Evolutionary conservation across 2,797 vertebrate species (phyloP), one percentile per base, ranked within the genome.

Genomic region (Allobates femoralis): DNA sequence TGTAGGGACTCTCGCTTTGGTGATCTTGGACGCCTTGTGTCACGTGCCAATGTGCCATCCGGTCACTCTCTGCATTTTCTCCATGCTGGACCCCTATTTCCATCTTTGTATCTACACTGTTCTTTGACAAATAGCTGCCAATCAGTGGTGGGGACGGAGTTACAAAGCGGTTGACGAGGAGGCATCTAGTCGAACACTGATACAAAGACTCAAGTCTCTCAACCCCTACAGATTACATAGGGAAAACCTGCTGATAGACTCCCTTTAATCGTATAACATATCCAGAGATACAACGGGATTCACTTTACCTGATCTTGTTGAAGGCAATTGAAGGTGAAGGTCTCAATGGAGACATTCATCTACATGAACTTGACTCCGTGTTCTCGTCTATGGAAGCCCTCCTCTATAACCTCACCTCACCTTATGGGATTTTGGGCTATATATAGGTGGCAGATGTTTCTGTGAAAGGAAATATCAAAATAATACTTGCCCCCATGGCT

Each of bases 351-450:
- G 15, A 28, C 37, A 30, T 66, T 28, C 58, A 80, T 80, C 78
- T 80, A 64, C 55, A 18, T 64, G 58, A 64, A 66, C 23, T 80
- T 46, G 58, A 55, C 67, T 15, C 64, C 30, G 34, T 19, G 4
- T 67, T 1, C 30, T 34, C 66, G 30, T 37, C 3, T 19, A n/a
- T 46, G 41, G 4, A 67, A 21, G 8, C 16, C 2, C 28, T 50
- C 8, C 56, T 81, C 62, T 80, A 64, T 51, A 19, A 60, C 30
- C 12, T 34, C 34, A 79, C 32, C 1, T 32, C 15, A 81, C 30
- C 46, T 41, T 73, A 18, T 16, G 46, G 80, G 64, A 73, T 19
- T 73, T 41, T 12, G 37, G n/a, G 32, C 34, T 82, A 56, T 83
- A 58, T 55, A 28, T 58, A 83, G 32, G 18, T 12, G 55, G 8